phyloP scores from a whole-genome alignment of 2,113 vertebrate species.

The Gymnarchus niloticus region DNA sequence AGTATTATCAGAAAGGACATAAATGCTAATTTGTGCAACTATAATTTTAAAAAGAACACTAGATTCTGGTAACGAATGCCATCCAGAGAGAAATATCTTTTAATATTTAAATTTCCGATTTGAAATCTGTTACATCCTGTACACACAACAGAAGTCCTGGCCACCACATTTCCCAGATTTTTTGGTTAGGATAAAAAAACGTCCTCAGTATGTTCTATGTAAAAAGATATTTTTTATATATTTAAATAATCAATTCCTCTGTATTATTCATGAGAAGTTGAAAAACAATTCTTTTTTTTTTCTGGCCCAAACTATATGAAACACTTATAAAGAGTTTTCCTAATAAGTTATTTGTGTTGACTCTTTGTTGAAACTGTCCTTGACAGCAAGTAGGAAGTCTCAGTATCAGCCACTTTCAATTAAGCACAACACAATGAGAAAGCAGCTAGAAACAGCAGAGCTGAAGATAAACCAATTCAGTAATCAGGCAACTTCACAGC shows the following conservation, averaged over 20 bases:
- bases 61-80: neutral
- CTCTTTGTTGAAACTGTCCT: neutral
- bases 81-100: neutral
- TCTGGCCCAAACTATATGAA: neutral
- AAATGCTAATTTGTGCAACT: constrained; percentile 1
- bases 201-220: neutral
- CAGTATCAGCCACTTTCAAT: neutral
- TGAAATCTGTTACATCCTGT: neutral
- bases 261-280: neutral
- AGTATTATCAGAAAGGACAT: neutral
- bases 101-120: neutral
- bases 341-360: neutral
- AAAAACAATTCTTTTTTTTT: neutral
- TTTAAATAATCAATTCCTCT: neutral
- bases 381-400: neutral
- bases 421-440: neutral
- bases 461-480: neutral
- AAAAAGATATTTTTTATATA: neutral
- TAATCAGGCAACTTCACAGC: neutral
- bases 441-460: neutral
- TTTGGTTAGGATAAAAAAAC: no score
- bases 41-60: neutral
- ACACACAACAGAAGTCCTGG: neutral
- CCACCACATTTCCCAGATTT: neutral
- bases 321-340: neutral